Conservation (phyloP, 2,113 vertebrate species). For the Tenrec ecaudatus region DNA sequence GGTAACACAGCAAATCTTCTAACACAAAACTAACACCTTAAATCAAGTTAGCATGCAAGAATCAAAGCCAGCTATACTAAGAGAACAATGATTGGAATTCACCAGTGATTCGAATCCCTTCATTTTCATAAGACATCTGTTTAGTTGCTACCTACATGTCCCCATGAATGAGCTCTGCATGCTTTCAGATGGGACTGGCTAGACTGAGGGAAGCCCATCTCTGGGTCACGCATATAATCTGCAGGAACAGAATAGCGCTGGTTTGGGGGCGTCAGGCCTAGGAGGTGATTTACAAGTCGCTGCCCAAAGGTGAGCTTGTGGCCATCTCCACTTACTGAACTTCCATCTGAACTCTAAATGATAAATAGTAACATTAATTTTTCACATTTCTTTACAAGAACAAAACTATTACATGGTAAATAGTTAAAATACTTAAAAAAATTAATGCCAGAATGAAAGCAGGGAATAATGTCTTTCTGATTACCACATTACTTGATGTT, state of each 20-base stretch:
- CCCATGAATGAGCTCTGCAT: conserved; percentile 96
- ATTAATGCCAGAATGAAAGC: conserved; percentile 43
- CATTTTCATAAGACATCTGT: conserved; percentile 79
- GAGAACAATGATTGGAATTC: conserved; percentile 80
- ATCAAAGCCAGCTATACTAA: conserved; percentile 76
- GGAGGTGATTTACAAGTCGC: conserved; percentile 97
- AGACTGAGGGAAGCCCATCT: conserved; percentile 85
- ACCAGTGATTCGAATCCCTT: conserved; percentile 84
- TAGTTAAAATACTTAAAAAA: not conserved
- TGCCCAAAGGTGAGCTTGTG: conserved; percentile 95
- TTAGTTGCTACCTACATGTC: conserved; percentile 94
- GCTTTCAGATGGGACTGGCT: conserved; percentile 88
- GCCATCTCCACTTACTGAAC: conserved; percentile 88
- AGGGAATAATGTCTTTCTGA: conserved; percentile 26
- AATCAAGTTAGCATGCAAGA: conserved; percentile 86
- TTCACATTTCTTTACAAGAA: not conserved
- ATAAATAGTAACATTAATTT: conserved; percentile 86
- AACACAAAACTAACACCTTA: conserved; percentile 76
- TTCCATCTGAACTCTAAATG: conserved; percentile 89
- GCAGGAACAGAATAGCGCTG: conserved; percentile 92
- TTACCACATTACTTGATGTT: not conserved
- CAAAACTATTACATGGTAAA: conserved; percentile 61
- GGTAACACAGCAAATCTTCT: conserved; percentile 28
- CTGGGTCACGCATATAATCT: conserved; percentile 90
- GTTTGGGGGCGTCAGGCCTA: conserved; percentile 92